Evolutionary conservation across 1,140 invertebrate genomes (phyloP).

Genomic region (Oedothorax gibbosus): DNA sequence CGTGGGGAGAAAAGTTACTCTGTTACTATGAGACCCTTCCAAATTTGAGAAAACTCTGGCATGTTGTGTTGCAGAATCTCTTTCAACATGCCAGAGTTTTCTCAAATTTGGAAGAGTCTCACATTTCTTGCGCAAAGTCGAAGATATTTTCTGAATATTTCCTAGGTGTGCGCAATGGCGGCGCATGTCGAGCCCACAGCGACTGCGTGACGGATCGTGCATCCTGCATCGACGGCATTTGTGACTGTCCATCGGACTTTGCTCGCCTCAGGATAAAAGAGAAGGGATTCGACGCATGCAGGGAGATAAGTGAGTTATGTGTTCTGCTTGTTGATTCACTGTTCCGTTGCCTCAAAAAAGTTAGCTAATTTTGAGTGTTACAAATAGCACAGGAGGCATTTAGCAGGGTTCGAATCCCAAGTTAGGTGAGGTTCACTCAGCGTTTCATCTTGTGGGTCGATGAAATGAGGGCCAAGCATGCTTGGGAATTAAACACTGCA

Average conservation of each 20-base stretch:
- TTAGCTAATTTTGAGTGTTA: background rate
- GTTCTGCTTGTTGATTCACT: too few relatives aligned
- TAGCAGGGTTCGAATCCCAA: background rate
- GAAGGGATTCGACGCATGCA: slow-evolving; percentile 31
- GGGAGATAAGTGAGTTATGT: slow-evolving; percentile 47
- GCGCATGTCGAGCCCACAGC: background rate
- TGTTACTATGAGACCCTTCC: too few relatives aligned
- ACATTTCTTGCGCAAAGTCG: background rate
- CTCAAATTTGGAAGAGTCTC: too few relatives aligned
- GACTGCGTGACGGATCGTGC: slow-evolving; percentile 51
- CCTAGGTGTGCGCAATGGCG: slow-evolving; percentile 29
- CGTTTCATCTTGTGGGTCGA: background rate
- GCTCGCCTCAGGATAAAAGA: slow-evolving; percentile 10
- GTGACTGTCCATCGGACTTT: slow-evolving; percentile 27
- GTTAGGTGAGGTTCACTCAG: too few relatives aligned
- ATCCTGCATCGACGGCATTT: slow-evolving; percentile 13
- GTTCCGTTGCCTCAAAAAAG: too few relatives aligned
- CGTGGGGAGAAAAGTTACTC: too few relatives aligned
- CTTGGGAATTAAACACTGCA: too few relatives aligned
- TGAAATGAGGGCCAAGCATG: too few relatives aligned
- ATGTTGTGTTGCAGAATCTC: too few relatives aligned
- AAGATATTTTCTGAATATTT: too few relatives aligned
- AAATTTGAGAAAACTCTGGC: too few relatives aligned
- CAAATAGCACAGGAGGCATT: background rate
- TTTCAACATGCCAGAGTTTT: too few relatives aligned